Percentiles rank a stretch among this genome's conserved stretches.
These are phyloP conservation scores for Neomonachus schauinslandi DNA, from an alignment of 2,113 vertebrate species.

Conservation along the genomic window DNA sequence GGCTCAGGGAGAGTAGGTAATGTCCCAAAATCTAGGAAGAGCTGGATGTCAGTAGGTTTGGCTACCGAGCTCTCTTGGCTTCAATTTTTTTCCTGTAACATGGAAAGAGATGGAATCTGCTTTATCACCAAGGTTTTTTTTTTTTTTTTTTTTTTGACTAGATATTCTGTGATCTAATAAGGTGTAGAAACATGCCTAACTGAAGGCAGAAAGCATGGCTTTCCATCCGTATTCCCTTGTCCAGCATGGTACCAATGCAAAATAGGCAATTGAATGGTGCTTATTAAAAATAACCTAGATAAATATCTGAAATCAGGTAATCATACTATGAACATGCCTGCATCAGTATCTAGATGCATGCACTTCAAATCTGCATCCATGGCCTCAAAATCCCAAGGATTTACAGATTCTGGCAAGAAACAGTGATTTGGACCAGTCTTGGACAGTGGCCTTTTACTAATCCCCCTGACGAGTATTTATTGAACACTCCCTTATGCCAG, in stretches of 20 bases:
- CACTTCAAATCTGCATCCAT: background rate
- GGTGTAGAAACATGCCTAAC: background rate
- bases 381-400: background rate
- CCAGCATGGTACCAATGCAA: background rate
- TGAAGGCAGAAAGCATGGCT: background rate
- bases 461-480: background rate
- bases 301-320: background rate
- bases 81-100: background rate
- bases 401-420: background rate
- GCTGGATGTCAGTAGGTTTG: background rate
- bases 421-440: background rate
- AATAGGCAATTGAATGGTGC: background rate
- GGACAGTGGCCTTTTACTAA: background rate
- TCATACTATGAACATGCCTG: background rate
- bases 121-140: background rate
- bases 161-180: background rate
- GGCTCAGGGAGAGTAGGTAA: background rate
- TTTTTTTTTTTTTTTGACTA: background rate
- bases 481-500: background rate
- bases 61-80: background rate
- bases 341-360: background rate
- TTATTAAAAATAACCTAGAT: background rate
- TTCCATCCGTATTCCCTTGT: background rate
- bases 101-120: background rate
- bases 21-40: background rate